Percentiles rank a stretch among this genome's conserved stretches.
phyloP scores from a whole-genome alignment of 1,140 invertebrate species.

The Drosophila watanabei region DNA sequence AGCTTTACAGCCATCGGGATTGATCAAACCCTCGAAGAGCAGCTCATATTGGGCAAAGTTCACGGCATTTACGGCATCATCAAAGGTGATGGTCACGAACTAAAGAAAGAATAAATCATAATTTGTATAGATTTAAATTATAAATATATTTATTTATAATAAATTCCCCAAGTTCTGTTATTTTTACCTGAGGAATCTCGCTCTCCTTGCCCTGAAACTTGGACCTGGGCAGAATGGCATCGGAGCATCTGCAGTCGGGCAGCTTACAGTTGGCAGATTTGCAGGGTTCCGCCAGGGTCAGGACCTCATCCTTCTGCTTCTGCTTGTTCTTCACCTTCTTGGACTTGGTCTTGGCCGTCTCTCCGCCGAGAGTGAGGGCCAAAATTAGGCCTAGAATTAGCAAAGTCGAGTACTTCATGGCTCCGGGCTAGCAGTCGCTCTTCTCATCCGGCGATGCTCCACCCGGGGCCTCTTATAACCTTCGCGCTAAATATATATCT shows the following conservation, averaged over 20 bases:
- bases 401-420: slow-evolving; percentile 61
- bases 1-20: slow-evolving; percentile 89
- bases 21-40: slow-evolving; percentile 87
- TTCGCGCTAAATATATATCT: slow-evolving; percentile 71
- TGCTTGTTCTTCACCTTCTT: slow-evolving; percentile 56
- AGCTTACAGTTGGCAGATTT: slow-evolving; percentile 78
- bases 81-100: slow-evolving; percentile 89
- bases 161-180: neutral
- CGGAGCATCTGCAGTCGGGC: slow-evolving; percentile 87
- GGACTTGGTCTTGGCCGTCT: slow-evolving; percentile 49
- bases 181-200: slow-evolving; percentile 85
- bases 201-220: slow-evolving; percentile 71
- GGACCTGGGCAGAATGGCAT: slow-evolving; percentile 67
- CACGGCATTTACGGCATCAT: slow-evolving; percentile 89
- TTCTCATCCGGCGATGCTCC: slow-evolving; percentile 5
- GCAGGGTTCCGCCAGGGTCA: slow-evolving; percentile 61
- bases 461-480: slow-evolving; percentile 58
- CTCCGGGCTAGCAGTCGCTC: slow-evolving; percentile 8
- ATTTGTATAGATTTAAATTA: neutral
- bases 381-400: slow-evolving; percentile 54
- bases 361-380: slow-evolving; percentile 17
- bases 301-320: slow-evolving; percentile 22
- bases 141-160: neutral
- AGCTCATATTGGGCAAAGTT: slow-evolving; percentile 89
- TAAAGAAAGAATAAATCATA: slow-evolving; percentile 68